Evolutionary conservation across 2,888 invertebrate species (phyloP).

Genomic region (Psylliodes chrysocephalus): DNA sequence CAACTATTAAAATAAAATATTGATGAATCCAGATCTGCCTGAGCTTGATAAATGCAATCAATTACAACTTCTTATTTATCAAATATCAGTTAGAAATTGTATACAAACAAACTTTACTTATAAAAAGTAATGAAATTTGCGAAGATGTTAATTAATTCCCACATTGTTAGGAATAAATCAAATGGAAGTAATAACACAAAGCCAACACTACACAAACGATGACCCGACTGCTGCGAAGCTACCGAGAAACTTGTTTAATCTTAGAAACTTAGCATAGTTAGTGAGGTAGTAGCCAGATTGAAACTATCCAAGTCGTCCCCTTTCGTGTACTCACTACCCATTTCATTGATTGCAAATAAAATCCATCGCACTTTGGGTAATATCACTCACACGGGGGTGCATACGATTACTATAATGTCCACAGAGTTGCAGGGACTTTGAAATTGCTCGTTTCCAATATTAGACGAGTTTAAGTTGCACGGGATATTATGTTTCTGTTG

Average conservation of each 20-base stretch:
- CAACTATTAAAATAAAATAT: too few species aligned
- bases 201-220: slow-evolving; percentile 29
- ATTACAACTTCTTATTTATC: too few species aligned
- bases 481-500: too few species aligned
- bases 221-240: slow-evolving; percentile 21
- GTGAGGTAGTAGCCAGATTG: slow-evolving; percentile 34
- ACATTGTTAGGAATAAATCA: slow-evolving; percentile 30
- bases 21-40: too few species aligned
- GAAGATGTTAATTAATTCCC: slow-evolving; percentile 28
- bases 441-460: slow-evolving; percentile 1
- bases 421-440: slow-evolving; percentile 3
- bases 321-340: slow-evolving; percentile 28
- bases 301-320: slow-evolving; percentile 34
- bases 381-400: slow-evolving; percentile 28
- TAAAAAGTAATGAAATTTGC: slow-evolving; percentile 15
- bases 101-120: too few species aligned
- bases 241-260: slow-evolving; percentile 36
- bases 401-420: slow-evolving; percentile 22
- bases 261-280: slow-evolving; percentile 35
- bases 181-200: slow-evolving; percentile 31
- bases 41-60: too few species aligned
- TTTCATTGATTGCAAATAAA: slow-evolving; percentile 34
- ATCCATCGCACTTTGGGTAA: slow-evolving; percentile 21
- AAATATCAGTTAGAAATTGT: too few species aligned
- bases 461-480: background rate